phyloP scores from a whole-genome alignment of 1,140 invertebrate species.

The Ips nitidus region DNA sequence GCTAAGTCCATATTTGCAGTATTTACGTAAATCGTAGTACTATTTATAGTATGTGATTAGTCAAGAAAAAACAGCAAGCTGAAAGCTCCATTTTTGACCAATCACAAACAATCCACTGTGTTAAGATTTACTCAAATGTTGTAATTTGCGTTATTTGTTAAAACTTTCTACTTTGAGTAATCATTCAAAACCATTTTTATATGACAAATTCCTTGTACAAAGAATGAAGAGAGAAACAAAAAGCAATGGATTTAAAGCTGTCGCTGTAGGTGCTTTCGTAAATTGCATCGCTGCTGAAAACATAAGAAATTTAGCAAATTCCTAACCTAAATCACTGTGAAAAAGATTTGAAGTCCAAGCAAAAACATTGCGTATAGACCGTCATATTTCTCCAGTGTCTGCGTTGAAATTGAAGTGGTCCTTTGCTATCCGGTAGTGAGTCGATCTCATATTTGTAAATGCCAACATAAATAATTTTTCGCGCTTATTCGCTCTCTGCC shows the following conservation, averaged over 20 bases:
- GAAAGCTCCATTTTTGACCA: no score
- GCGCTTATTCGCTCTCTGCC: conserved; percentile 9
- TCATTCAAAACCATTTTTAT: no score
- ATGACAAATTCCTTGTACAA: neutral
- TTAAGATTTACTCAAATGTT: no score
- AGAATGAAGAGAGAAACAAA: neutral
- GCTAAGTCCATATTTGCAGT: no score
- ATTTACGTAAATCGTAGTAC: no score
- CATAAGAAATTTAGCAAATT: neutral
- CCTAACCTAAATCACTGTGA: neutral
- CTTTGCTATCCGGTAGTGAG: conserved; percentile 10
- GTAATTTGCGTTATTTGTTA: no score
- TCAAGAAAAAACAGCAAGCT: no score
- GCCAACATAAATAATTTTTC: conserved; percentile 35
- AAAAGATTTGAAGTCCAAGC: neutral
- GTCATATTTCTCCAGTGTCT: conserved; percentile 14
- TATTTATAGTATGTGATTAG: no score
- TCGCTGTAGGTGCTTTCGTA: neutral
- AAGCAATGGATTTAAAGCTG: neutral
- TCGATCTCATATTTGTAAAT: conserved; percentile 31
- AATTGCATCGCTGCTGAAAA: neutral
- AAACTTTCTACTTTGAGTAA: no score
- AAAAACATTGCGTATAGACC: conserved; percentile 5
- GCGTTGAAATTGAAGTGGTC: conserved; percentile 13
- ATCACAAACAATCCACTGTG: no score